Evolutionary conservation across 2,888 invertebrate species (phyloP), one percentile per base, ranked within the genome.

Genomic region (Latrodectus hesperus): DNA sequence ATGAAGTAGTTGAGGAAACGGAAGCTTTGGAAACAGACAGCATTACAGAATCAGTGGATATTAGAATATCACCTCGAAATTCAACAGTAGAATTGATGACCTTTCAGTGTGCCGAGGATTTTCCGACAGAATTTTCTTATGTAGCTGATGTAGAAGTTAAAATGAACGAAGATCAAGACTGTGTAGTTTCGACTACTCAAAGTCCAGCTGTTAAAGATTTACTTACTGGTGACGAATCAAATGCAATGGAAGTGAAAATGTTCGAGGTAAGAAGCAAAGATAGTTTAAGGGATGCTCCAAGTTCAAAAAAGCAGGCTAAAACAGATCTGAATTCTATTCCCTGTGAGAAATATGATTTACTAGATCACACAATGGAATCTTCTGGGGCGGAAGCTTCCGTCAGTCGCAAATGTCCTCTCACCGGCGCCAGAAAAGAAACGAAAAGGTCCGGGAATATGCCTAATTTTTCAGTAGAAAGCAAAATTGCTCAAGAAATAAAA

Each of bases 401-500:
- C 38, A 38, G 38, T 38, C 38, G 38, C 38, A 60, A 60, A 11
- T 60, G 60, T n/a, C 26, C 22, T 0, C n/a, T 12, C 17, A 17
- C 68, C 12, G 68, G 68, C 6, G 22, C 12, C 12, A 26, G 17
- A 17, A 68, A 68, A 17, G 68, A 73, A 9, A 74, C 49, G 8
- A 77, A 55, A 60, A 86, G 71, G 49, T 11, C 52, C 17, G 75
- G 53, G n/a, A 65, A 52, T n/a, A 64, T 26, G 4, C n/a, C 26
- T 16, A 16, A 78, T n/a, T 80, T 85, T n/a, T 51, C 82, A 16
- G 76, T 88, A 10, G 89, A 89, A 73, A 88, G 74, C 16, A 93
- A 91, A 87, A 93, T 93, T 51, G 93, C 93, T 1, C 90, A 91
- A 73, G 94, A 94, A 90, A 92, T 94, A 65, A 91, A 92, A 64